Conservation (phyloP, 2,113 vertebrate genomes). For the Pollachius pollachius region DNA sequence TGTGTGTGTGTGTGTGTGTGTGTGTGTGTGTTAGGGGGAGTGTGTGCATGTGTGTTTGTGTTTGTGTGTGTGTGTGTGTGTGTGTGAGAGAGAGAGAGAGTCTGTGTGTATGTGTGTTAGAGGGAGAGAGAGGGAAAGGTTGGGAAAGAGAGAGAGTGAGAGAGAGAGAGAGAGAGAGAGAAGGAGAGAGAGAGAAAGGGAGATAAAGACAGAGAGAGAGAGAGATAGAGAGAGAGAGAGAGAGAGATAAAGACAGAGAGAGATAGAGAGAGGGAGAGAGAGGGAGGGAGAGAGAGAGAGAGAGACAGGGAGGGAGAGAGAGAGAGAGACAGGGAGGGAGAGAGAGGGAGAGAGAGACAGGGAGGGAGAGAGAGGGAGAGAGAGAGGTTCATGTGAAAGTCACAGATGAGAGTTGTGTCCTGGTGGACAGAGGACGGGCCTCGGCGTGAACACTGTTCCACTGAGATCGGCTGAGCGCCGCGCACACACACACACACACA, state of each 20-base stretch:
- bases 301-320: slow-evolving; percentile 1
- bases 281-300: neutral
- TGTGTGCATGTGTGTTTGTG: neutral
- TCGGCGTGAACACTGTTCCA: slow-evolving; percentile 24
- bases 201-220: slow-evolving; percentile 11
- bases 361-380: slow-evolving; percentile 19
- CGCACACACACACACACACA: slow-evolving; percentile 36
- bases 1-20: neutral
- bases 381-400: slow-evolving; percentile 15
- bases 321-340: slow-evolving; percentile 10
- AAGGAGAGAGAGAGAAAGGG: slow-evolving; percentile 7
- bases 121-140: neutral
- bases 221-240: slow-evolving; percentile 17
- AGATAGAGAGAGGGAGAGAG: neutral
- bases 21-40: neutral
- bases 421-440: slow-evolving; percentile 19
- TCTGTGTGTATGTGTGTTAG: neutral
- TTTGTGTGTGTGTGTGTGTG: too few species aligned
- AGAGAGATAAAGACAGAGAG: neutral
- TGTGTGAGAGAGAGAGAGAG: slow-evolving; percentile 4
- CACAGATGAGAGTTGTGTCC: slow-evolving; percentile 33
- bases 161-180: slow-evolving; percentile 6
- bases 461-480: slow-evolving; percentile 10
- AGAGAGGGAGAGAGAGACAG: slow-evolving; percentile 8
- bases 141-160: neutral